These are phyloP conservation scores for Standfussiana lucernea DNA, from an alignment of 2,888 invertebrate genomes.

Conservation along the genomic window DNA sequence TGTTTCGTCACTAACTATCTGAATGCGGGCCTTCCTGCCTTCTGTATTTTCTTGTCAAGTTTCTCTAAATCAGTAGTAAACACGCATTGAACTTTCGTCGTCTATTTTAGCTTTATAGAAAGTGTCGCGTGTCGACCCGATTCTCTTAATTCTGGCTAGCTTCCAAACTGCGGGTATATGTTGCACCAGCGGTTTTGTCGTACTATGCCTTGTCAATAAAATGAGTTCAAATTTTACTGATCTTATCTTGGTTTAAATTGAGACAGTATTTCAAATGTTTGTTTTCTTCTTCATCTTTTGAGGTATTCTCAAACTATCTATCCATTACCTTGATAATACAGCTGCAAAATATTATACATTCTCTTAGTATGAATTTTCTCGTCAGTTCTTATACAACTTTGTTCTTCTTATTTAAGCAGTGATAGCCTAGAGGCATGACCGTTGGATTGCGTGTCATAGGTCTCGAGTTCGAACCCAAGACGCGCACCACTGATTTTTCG, in stretches of 20 bases:
- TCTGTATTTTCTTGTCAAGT: conserved; percentile 27
- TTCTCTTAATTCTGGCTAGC: conserved; percentile 79
- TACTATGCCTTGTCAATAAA: conserved; percentile 75
- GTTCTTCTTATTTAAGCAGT: no score
- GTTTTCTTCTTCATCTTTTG: background rate
- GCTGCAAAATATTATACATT: no score
- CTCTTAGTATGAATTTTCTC: no score
- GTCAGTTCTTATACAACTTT: no score
- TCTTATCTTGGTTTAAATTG: background rate
- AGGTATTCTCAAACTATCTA: no score
- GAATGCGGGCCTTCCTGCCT: background rate
- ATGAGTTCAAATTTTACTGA: conserved; percentile 43
- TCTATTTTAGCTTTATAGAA: conserved; percentile 78
- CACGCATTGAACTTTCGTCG: conserved; percentile 80
- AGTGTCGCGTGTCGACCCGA: conserved; percentile 81
- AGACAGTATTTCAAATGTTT: background rate
- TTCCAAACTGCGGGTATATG: conserved; percentile 82
- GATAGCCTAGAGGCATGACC: no score
- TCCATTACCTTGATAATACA: background rate
- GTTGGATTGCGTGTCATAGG: no score
- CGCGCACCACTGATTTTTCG: no score
- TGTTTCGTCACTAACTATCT: background rate
- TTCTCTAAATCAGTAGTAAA: conserved; percentile 66
- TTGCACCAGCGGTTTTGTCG: conserved; percentile 76
- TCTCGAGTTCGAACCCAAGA: no score